Evolutionary conservation across 1,140 invertebrate genomes (phyloP).

Genomic region (Grapholita molesta): DNA sequence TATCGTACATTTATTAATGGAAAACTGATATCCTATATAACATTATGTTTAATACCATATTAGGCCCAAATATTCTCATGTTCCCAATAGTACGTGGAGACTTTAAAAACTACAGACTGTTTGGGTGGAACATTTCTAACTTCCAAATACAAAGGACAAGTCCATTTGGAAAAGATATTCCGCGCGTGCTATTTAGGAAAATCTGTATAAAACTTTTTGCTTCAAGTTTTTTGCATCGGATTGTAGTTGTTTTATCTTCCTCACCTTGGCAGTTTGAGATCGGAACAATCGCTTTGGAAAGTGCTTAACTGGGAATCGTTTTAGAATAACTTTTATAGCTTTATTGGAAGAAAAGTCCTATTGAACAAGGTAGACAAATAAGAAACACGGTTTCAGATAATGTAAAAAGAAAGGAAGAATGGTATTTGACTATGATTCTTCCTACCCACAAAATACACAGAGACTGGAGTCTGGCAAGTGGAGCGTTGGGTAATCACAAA

Average conservation of each 20-base stretch:
- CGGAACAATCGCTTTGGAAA: not conserved
- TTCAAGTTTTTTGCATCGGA: slow-evolving; percentile 3
- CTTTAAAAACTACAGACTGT: too few species aligned
- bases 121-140: too few species aligned
- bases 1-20: too few species aligned
- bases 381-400: not conserved
- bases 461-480: too few species aligned
- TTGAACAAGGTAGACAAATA: not conserved
- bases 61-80: too few species aligned
- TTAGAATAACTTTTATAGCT: not conserved
- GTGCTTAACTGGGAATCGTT: not conserved
- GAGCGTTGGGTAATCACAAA: too few species aligned
- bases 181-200: not conserved
- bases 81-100: too few species aligned
- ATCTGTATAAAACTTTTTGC: slow-evolving; percentile 5
- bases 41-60: too few species aligned
- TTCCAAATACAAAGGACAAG: not conserved
- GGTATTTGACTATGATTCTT: not conserved
- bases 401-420: too few species aligned
- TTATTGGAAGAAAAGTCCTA: not conserved
- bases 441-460: too few species aligned
- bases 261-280: not conserved
- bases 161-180: not conserved
- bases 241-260: slow-evolving; percentile 13
- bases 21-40: too few species aligned